These are phyloP conservation scores for Suricata suricatta DNA, from an alignment of 2,113 vertebrate species.

Conservation along the genomic window DNA sequence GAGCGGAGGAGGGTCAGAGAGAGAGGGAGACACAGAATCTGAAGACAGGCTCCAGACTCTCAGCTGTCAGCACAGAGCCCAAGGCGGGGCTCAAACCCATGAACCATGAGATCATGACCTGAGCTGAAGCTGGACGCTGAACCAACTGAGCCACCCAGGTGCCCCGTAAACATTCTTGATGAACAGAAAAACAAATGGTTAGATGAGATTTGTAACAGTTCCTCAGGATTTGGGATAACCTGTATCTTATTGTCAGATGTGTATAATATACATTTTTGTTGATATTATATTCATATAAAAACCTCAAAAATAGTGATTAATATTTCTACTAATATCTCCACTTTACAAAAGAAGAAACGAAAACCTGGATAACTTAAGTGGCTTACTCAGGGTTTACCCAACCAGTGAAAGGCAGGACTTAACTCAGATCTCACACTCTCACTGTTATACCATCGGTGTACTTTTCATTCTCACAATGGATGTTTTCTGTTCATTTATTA, in stretches of 20 bases:
- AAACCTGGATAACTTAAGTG: not conserved
- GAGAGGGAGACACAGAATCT: too few species aligned
- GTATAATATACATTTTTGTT: not conserved
- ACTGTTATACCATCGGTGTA: rapidly evolving
- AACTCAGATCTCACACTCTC: not conserved
- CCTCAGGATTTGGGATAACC: not conserved
- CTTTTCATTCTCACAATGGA: not conserved
- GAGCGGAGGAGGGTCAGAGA: too few species aligned
- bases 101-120: too few species aligned
- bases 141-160: too few species aligned
- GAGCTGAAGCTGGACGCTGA: too few species aligned
- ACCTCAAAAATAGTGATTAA: not conserved
- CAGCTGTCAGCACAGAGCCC: too few species aligned
- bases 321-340: not conserved
- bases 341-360: not conserved
- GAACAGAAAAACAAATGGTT: not conserved
- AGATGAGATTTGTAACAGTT: not conserved
- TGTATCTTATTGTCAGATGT: not conserved
- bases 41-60: too few species aligned
- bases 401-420: not conserved
- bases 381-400: not conserved
- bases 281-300: not conserved
- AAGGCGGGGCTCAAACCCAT: too few species aligned
- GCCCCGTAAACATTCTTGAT: not conserved
- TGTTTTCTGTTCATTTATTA: not conserved